Percentiles rank a stretch among this genome's conserved stretches.
These are phyloP conservation scores for Acropternis orthonyx DNA, from an alignment of 2,797 vertebrate species.

Conservation along the genomic window DNA sequence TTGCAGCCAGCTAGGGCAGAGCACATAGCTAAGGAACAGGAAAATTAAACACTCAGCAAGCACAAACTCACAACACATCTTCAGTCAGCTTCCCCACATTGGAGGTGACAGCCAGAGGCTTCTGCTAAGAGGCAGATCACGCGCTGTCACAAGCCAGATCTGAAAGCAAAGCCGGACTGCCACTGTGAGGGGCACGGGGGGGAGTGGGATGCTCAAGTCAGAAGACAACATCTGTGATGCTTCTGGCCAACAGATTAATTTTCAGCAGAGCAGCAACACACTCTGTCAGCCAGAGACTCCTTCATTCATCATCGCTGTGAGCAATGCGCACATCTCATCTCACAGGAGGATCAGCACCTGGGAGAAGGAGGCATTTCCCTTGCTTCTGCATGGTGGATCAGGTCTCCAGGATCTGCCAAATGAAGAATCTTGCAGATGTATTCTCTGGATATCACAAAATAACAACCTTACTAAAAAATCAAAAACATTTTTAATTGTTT, in stretches of 20 bases:
- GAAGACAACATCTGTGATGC: not conserved
- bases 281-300: not conserved
- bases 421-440: not conserved
- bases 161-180: not conserved
- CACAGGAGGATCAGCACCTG: not conserved
- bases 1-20: not conserved
- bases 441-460: not conserved
- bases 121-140: not conserved
- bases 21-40: not conserved
- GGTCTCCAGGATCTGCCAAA: not conserved
- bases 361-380: not conserved
- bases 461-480: not conserved
- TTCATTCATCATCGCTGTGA: not conserved
- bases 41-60: not conserved
- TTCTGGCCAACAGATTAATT: conserved; percentile 14
- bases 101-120: not conserved
- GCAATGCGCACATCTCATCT: not conserved
- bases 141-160: not conserved
- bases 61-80: not conserved
- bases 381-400: not conserved
- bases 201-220: not conserved
- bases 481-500: not conserved
- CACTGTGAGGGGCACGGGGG: not conserved
- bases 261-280: not conserved
- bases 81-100: not conserved